Evolutionary conservation across 64 coral and sea anemone genomes (phyloP), one percentile per base, ranked within the genome.

Genomic region (Pocillopora verrucosa): DNA sequence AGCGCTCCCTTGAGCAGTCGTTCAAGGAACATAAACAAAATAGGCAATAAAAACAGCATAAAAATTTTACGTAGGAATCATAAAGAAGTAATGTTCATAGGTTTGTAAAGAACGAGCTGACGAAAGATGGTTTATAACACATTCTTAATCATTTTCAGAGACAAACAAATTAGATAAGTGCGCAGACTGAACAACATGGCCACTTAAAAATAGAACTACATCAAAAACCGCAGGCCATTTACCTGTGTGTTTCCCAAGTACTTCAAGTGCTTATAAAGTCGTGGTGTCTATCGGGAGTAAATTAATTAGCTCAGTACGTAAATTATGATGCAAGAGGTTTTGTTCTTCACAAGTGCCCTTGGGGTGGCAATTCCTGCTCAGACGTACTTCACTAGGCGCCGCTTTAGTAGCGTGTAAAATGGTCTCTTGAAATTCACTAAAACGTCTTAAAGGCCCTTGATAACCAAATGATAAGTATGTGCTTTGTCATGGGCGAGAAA

Each of bases 261-360:
- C 25, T 62, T 81, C 22, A 64, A 61, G 59, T 61, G 79, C 16
- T 14, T 24, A 60, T 16, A 81, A 81, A 60, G 64, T 72, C 82
- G n/a, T 72, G 82, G 26, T 70, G 82, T 85, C 82, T 85, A 26
- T 72, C 82, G 9, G 72, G 30, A 14, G 20, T 25, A 68, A 56
- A 72, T 70, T 85, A 85, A 85, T 85, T 72, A 72, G 10, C 82
- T 51, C 45, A 57, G 38, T 72, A 68, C 64, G 82, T 72, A 67
- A 51, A 85, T 72, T 20, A 72, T 26, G 14, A 9, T 72, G 20
- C 13, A 11, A 19, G 5, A 11, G 35, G 37, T 72, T 85, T 85
- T 85, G 82, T 85, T 30, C 38, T 85, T 70, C 25, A 51, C 16
- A 85, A 72, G 37, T 10, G 17, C 82, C 82, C 65, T 85, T 65